A percentile compares a stretch with the other conserved stretches of the same genome.
Evolutionary conservation across 1,140 invertebrate species (phyloP).

Genomic region (Aphaenogaster rudis): DNA sequence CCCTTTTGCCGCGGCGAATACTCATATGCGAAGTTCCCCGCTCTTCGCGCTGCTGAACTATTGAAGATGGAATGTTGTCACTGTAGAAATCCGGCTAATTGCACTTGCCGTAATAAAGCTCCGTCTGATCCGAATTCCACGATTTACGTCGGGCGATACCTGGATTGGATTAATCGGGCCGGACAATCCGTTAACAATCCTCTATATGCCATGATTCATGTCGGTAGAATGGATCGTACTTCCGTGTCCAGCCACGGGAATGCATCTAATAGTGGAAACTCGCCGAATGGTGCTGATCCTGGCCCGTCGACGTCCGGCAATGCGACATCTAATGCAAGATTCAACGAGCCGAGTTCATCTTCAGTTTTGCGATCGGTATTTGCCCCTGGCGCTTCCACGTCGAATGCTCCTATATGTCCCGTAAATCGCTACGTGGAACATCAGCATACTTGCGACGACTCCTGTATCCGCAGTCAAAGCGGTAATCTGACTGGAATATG

Average conservation of each 20-base stretch:
- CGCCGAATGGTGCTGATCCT: conserved; percentile 38
- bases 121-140: conserved; percentile 78
- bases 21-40: conserved; percentile 78
- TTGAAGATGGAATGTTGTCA: conserved; percentile 80
- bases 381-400: conserved; percentile 73
- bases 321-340: conserved; percentile 37
- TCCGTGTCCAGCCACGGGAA: conserved; percentile 71
- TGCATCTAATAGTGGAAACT: conserved; percentile 53
- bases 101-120: conserved; percentile 77
- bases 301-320: conserved; percentile 65
- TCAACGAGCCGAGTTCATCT: conserved; percentile 68
- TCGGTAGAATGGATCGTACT: conserved; percentile 81
- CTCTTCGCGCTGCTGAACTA: conserved; percentile 75
- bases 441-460: conserved; percentile 84
- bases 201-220: conserved; percentile 82
- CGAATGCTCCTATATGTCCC: conserved; percentile 70
- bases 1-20: conserved; percentile 82
- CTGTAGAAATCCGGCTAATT: conserved; percentile 78
- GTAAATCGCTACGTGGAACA: conserved; percentile 71
- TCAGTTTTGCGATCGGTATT: conserved; percentile 66
- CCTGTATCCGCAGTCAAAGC: conserved; percentile 82
- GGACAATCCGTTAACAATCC: conserved; percentile 81
- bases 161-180: conserved; percentile 77
- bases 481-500: conserved; percentile 78
- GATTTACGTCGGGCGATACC: conserved; percentile 80